A percentile compares a stretch with the other conserved stretches of the same genome.
phyloP scores from a whole-genome alignment of 2,113 vertebrate species.

The Drymodes brunneopygia region DNA sequence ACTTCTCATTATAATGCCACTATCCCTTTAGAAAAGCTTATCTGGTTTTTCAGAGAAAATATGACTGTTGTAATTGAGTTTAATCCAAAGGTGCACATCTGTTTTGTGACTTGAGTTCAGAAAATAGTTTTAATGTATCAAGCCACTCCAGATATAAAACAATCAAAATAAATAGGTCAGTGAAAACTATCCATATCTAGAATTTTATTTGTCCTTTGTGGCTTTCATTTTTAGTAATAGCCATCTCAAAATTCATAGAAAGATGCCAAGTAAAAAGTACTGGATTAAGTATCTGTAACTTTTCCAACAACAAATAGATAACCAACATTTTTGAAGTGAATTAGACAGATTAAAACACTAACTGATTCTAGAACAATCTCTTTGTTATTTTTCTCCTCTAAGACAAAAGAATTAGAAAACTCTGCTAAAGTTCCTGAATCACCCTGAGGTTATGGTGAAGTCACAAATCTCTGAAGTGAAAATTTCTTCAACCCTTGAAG shows the following conservation, averaged over 20 bases:
- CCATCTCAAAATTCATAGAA: neutral
- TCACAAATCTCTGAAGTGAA: slow-evolving; percentile 2
- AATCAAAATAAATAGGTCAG: neutral
- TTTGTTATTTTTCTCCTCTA: neutral
- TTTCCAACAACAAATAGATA: neutral
- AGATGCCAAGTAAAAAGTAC: neutral
- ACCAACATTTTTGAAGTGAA: neutral
- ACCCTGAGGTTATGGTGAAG: neutral
- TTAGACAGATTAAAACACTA: neutral
- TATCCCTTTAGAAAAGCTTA: neutral
- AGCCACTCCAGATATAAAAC: neutral
- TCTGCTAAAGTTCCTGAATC: neutral
- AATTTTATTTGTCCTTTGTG: neutral
- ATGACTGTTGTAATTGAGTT: neutral
- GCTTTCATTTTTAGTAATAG: neutral
- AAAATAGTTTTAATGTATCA: neutral
- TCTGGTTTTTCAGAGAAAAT: neutral
- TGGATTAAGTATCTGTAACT: neutral
- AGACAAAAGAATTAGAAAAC: neutral
- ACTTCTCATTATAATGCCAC: neutral
- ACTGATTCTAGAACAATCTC: neutral
- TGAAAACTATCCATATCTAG: neutral
- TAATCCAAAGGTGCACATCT: neutral
- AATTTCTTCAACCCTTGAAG: neutral
- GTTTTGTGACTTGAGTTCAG: neutral